Evolutionary conservation across 2,888 invertebrate genomes (phyloP).

Genomic region (Andrena minutula): DNA sequence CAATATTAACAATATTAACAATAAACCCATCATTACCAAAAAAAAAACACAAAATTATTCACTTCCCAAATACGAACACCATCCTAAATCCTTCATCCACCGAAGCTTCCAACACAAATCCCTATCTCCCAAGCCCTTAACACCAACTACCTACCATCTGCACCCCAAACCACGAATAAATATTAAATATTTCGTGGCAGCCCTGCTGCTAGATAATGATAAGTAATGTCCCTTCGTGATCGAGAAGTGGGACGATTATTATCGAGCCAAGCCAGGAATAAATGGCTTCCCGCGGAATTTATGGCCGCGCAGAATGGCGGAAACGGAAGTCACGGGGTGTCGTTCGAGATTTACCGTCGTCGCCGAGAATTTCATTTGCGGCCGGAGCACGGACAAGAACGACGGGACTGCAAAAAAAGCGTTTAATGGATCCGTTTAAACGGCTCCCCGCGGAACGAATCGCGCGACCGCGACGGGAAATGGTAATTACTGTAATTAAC

Average conservation of each 20-base stretch:
- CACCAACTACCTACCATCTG: too few relatives aligned
- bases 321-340: background rate
- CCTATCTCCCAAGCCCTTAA: too few relatives aligned
- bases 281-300: background rate
- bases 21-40: too few relatives aligned
- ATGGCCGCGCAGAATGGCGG: background rate
- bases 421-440: constrained; percentile 21
- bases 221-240: background rate
- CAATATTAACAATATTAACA: too few relatives aligned
- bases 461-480: background rate
- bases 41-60: too few relatives aligned
- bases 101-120: too few relatives aligned
- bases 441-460: background rate
- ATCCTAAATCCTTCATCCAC: too few relatives aligned
- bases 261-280: background rate
- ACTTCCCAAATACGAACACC: too few relatives aligned
- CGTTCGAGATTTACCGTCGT: background rate
- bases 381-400: background rate
- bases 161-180: too few relatives aligned
- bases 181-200: too few relatives aligned
- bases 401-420: background rate
- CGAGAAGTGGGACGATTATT: background rate
- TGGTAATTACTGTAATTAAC: constrained; percentile 25
- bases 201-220: too few relatives aligned
- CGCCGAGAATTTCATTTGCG: constrained; percentile 15